Base-by-base conservation (phyloP, 2,888 invertebrate species). In the Synergus gifuensis region DNA sequence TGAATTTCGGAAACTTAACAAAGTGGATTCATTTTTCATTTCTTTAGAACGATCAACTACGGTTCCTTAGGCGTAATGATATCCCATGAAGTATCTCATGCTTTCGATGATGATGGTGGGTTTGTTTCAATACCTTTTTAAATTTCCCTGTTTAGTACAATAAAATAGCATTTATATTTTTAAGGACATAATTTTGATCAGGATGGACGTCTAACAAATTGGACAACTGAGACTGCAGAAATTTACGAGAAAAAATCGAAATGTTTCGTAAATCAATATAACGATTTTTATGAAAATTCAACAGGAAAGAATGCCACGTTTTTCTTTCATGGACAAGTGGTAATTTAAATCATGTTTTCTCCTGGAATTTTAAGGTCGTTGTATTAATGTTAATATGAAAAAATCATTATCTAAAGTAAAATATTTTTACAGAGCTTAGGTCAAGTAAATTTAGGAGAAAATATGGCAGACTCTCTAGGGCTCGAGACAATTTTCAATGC, bases 211-310 rank as follows among this genome's bases (percentile, higher is more conserved):
- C 8, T 1, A 42, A 69, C 14, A 8, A 16, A 5, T 11, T 69
- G 40, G 28, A 36, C 46, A 12, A 14, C 12, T n/a, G 16, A 69
- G 5, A 18, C 11, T 7, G 40, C 7, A n/a, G 5, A 5, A 16
- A 40, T 8, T 11, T 69, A 46, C 12, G 22, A 69, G 14, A 46
- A 69, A 28, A 69, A 46, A 49, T 12, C 44, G 4, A 73, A 54
- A 11, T 73, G 73, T 73, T 73, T 73, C n/a, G n/a, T 73, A 7
- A 28, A 73, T 8, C 73, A 73, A 49, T 73, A 16, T 36, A 49
- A 73, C 4, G 16, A n/a, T 12, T 73, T 36, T 54, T 16, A 40
- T 8, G n/a, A 36, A 49, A 16, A 73, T 8, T 28, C 42, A 69
- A 22, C 69, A 28, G 14, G n/a, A 16, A 18, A 18, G 12, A 69